Conservation (phyloP, 2,797 vertebrate genomes). For the Helostoma temminkii region DNA sequence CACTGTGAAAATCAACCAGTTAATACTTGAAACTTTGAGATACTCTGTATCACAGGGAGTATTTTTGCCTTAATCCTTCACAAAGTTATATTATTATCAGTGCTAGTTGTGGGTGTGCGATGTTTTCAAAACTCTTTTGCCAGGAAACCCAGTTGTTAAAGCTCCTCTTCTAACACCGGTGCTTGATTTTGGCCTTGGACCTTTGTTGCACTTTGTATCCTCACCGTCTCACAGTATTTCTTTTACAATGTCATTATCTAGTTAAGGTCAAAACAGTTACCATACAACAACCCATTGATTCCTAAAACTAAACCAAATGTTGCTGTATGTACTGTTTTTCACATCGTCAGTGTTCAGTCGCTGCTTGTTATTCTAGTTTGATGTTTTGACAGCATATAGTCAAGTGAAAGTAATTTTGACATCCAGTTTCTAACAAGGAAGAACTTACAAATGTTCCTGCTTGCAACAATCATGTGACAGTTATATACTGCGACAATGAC, state of each 20-base stretch:
- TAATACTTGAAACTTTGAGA: constrained; percentile 10
- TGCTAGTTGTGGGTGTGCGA: neutral
- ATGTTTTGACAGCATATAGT: neutral
- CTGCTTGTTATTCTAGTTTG: too few relatives aligned
- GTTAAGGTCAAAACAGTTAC: neutral
- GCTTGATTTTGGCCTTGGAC: neutral
- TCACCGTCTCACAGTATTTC: neutral
- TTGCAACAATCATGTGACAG: constrained; percentile 18
- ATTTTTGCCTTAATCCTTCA: neutral
- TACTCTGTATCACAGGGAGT: constrained; percentile 12
- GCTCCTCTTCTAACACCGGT: neutral
- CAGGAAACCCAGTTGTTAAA: neutral
- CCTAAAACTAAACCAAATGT: too few relatives aligned
- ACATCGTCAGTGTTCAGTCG: too few relatives aligned
- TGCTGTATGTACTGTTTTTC: neutral
- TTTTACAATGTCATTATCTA: neutral
- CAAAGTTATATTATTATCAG: neutral
- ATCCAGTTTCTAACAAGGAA: neutral
- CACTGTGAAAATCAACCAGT: neutral
- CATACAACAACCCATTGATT: neutral
- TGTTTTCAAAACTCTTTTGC: neutral
- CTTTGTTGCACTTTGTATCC: too few relatives aligned
- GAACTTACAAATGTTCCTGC: constrained; percentile 13
- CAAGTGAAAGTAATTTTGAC: neutral
- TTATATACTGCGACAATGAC: neutral